phyloP scores from a whole-genome alignment of 2,888 invertebrate species.

The Elysia crispata region DNA sequence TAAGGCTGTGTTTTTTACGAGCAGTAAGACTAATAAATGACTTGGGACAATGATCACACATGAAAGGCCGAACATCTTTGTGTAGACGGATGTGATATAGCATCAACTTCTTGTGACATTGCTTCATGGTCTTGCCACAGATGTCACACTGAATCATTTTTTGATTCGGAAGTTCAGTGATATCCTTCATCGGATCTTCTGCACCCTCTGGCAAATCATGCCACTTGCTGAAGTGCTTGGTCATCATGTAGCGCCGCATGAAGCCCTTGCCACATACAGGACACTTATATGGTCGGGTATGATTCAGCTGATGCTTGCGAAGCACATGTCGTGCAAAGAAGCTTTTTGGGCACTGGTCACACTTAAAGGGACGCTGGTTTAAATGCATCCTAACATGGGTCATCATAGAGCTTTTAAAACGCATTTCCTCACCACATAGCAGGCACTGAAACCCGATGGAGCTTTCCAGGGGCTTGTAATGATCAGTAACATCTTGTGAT shows the following conservation, averaged over 20 bases:
- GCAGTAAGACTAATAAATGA: constrained; percentile 43
- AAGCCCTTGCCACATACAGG: constrained; percentile 46
- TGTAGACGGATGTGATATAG: constrained; percentile 41
- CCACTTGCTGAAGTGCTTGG: constrained; percentile 39
- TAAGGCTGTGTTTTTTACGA: constrained; percentile 43
- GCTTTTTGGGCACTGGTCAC: constrained; percentile 31
- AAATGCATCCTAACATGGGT: constrained; percentile 46
- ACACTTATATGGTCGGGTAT: constrained; percentile 44
- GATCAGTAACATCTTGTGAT: constrained; percentile 40
- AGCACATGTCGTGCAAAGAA: constrained; percentile 41
- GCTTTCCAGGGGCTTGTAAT: constrained; percentile 31
- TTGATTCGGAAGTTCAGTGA: constrained; percentile 27
- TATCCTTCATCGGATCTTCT: constrained; percentile 40
- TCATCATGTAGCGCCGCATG: constrained; percentile 42
- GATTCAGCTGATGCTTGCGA: constrained; percentile 45
- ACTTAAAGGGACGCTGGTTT: constrained; percentile 41
- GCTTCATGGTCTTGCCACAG: constrained; percentile 48
- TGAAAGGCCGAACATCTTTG: constrained; percentile 45
- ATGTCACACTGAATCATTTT: constrained; percentile 46
- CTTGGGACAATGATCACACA: constrained; percentile 34
- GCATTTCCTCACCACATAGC: constrained; percentile 40
- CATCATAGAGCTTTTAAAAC: constrained; percentile 45
- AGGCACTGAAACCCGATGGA: constrained; percentile 42
- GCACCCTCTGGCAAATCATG: constrained; percentile 21
- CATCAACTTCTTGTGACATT: constrained; percentile 46